Evolutionary conservation across 2,113 vertebrate species (phyloP).

Genomic region (Gasterosteus aculeatus): DNA sequence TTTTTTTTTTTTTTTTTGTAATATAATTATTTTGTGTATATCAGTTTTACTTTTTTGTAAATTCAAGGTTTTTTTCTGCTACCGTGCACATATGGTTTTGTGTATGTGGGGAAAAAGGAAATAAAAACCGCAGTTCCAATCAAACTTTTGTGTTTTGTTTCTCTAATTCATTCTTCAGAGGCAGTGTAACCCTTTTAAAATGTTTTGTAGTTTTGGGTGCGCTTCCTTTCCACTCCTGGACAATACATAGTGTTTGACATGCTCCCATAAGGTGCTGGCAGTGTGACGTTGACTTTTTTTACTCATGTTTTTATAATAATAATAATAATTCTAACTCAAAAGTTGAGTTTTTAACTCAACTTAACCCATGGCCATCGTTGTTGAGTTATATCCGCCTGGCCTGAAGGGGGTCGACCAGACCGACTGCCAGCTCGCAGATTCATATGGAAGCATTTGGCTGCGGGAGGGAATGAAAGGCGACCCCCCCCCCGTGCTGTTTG

Average conservation of each 20-base stretch:
- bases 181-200: not conserved
- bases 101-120: constrained; percentile 56
- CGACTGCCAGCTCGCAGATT: not conserved
- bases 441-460: too few species aligned
- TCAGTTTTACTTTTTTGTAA: constrained; percentile 65
- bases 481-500: not conserved
- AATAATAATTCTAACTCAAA: too few species aligned
- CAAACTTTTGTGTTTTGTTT: not conserved
- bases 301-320: not conserved
- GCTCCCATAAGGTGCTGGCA: not conserved
- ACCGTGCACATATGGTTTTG: constrained; percentile 65
- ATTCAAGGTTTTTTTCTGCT: constrained; percentile 72
- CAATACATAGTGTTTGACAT: not conserved
- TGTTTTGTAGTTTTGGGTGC: not conserved
- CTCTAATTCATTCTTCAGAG: not conserved
- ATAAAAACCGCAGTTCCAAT: constrained; percentile 60
- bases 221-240: not conserved
- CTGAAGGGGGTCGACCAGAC: too few species aligned
- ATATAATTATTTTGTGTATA: constrained; percentile 62
- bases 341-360: too few species aligned
- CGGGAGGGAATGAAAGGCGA: not conserved
- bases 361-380: not conserved
- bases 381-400: not conserved
- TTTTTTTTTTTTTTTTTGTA: constrained; percentile 56
- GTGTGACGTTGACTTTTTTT: not conserved